Conservation (phyloP, 2,113 vertebrate genomes). For the Crotalus tigris region DNA sequence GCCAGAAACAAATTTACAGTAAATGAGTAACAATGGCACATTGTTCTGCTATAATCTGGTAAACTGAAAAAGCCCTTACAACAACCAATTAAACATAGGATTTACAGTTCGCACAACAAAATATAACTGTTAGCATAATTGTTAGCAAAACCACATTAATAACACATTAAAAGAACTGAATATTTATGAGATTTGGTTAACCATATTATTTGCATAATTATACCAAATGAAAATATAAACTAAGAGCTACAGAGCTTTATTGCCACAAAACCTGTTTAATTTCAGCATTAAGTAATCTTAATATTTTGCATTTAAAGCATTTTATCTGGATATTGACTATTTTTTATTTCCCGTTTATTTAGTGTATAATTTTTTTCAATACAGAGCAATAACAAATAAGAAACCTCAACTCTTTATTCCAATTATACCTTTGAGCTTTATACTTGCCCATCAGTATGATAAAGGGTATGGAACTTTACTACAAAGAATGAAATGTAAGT, state of each 20-base stretch:
- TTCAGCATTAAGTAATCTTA: neutral
- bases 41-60: neutral
- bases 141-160: neutral
- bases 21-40: neutral
- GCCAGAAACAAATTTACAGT: neutral
- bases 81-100: neutral
- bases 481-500: constrained; percentile 81
- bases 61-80: neutral
- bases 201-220: neutral
- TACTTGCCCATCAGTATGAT: constrained; percentile 83
- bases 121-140: neutral
- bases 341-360: neutral
- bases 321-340: neutral
- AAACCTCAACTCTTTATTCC: constrained; percentile 73
- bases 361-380: neutral
- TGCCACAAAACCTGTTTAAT: neutral
- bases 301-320: neutral
- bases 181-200: neutral
- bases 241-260: neutral
- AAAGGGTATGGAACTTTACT: constrained; percentile 81
- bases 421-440: constrained; percentile 79
- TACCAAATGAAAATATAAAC: neutral
- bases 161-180: neutral
- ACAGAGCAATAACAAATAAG: constrained; percentile 80
- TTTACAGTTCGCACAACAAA: neutral